Evolutionary conservation across 2,888 invertebrate species (phyloP), one percentile per base, ranked within the genome.

Genomic region (Xanthorhoe designata): DNA sequence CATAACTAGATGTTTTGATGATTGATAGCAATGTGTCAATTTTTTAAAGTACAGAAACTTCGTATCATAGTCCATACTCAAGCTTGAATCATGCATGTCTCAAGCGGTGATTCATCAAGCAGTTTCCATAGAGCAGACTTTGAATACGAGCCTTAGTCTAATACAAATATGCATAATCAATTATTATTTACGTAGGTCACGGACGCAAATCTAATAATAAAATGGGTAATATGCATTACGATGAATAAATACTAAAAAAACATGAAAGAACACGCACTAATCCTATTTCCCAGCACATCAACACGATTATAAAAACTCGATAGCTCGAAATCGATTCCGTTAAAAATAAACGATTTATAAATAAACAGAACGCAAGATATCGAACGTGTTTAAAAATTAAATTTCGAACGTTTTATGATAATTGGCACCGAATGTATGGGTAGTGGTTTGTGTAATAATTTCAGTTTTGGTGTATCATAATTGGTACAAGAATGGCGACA

Each of bases 371-470:
- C 70, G 63, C 62, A 60, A 69, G 66, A 70, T 69, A 68, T 68
- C 61, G 68, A 63, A 64, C 70, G 62, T 64, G 66, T 68, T 73
- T 66, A 65, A 69, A 71, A 72, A 70, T 74, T 70, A 70, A 70
- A 71, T 66, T 62, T 69, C 64, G 51, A 56, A 70, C 55, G 54
- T 55, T 52, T 62, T 61, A 65, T 59, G 47, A 66, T 69, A 69
- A 69, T 69, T 66, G 69, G 53, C 51, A 49, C 17, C 61, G 58
- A 68, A 64, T 55, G 62, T 62, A 67, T 64, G 52, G 60, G 38
- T 19, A 35, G 64, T 50, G 68, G 64, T 61, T 67, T 47, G 64
- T 24, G 57, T 68, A 64, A 68, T 68, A 61, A 68, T 68, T 61
- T 64, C 57, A 42, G 53, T 68, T 68, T 63, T 64, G 53, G 63